Conservation (phyloP, 1,140 invertebrate species). For the Ceratitis capitata region DNA sequence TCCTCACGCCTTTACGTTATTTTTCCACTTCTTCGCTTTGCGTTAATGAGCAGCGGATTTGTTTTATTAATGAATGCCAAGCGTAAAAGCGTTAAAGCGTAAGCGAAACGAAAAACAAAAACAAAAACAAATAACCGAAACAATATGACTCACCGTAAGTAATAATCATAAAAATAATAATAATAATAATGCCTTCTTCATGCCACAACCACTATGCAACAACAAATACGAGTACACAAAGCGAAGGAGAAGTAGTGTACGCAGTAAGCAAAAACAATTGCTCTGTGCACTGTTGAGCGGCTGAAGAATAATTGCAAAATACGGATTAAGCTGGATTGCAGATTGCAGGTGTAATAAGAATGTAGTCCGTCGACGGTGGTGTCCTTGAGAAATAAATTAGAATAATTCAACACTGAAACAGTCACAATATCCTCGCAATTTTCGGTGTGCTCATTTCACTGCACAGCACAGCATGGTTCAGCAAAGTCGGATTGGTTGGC, state of each 20-base stretch:
- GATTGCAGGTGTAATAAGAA: not conserved
- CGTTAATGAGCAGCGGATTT: slow-evolving; percentile 10
- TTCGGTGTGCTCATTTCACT: not conserved
- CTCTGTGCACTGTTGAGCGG: not conserved
- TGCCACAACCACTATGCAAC: not conserved
- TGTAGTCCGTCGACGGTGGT: not conserved
- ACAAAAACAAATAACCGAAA: not conserved
- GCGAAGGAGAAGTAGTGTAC: no score
- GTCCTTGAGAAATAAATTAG: slow-evolving; percentile 22
- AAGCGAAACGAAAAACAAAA: not conserved
- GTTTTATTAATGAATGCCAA: slow-evolving; percentile 21
- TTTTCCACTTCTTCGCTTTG: not conserved
- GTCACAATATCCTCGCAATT: not conserved
- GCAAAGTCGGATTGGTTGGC: no score
- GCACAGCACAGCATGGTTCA: no score
- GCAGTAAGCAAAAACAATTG: not conserved
- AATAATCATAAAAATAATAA: slow-evolving; percentile 36
- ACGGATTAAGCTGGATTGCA: not conserved
- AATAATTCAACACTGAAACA: not conserved
- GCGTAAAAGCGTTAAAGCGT: not conserved
- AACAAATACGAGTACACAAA: no score
- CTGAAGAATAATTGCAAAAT: slow-evolving; percentile 26
- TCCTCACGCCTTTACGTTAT: not conserved
- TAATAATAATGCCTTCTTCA: slow-evolving; percentile 2
- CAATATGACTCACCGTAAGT: not conserved